Conservation (phyloP, 2,113 vertebrate species). For the Channa argus region DNA sequence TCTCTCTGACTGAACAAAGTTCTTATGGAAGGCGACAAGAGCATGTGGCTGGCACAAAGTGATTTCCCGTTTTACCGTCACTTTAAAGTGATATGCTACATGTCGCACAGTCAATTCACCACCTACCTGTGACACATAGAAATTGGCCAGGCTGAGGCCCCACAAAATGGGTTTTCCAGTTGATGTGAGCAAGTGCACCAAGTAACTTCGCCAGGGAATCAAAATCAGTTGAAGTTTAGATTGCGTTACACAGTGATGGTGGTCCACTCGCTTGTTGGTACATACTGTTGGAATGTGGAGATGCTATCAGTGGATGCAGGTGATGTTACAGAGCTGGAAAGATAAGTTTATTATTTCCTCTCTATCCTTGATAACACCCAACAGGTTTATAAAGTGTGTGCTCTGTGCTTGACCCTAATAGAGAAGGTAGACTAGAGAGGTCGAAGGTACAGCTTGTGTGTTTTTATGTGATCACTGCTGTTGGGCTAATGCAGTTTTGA, state of each 20-base stretch:
- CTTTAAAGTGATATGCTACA: conserved; percentile 79
- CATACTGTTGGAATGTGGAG: conserved; percentile 17
- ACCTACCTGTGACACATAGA: conserved; percentile 77
- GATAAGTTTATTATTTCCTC: conserved; percentile 51
- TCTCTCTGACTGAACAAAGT: conserved; percentile 77
- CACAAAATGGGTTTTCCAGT: conserved; percentile 78
- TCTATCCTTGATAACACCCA: conserved; percentile 23
- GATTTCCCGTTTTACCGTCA: conserved; percentile 78
- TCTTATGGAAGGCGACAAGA: conserved; percentile 76
- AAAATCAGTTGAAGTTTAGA: conserved; percentile 56
- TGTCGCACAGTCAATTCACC: conserved; percentile 74
- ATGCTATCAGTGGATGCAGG: conserved; percentile 24
- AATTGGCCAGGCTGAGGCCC: conserved; percentile 70
- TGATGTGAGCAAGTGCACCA: conserved; percentile 69
- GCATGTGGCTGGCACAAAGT: conserved; percentile 72
- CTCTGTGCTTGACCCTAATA: conserved; percentile 14
- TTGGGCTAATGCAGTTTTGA: not conserved
- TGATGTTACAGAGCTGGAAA: conserved; percentile 30
- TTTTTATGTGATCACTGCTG: not conserved
- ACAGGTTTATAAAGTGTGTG: not conserved
- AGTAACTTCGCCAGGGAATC: conserved; percentile 53
- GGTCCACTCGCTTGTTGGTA: conserved; percentile 31
- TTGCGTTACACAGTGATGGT: conserved; percentile 47
- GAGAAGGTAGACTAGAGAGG: not conserved
- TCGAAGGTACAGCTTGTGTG: not conserved